Evolutionary conservation across 2,888 invertebrate genomes (phyloP).

Genomic region (Brachynemurus nebulosus): DNA sequence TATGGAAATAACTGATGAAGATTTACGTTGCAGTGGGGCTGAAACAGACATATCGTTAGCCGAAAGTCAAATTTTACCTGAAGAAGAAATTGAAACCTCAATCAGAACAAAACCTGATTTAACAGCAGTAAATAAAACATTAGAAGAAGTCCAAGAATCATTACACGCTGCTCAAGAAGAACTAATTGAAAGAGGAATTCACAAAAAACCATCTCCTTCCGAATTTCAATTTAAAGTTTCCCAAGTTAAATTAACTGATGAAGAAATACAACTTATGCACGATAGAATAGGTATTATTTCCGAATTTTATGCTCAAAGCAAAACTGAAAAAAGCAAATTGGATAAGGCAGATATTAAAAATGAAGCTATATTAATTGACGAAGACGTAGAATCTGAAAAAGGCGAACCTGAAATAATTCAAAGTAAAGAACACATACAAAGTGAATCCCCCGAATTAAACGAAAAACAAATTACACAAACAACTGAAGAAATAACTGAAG

Average conservation of each 20-base stretch:
- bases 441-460: slow-evolving; percentile 11
- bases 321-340: background rate
- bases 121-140: slow-evolving; percentile 49
- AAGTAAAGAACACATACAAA: slow-evolving; percentile 14
- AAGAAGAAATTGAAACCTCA: slow-evolving; percentile 20
- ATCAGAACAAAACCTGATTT: slow-evolving; percentile 37
- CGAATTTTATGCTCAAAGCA: background rate
- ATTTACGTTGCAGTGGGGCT: slow-evolving; percentile 53
- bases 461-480: background rate
- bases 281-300: slow-evolving; percentile 16
- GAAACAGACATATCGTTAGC: slow-evolving; percentile 51
- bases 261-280: slow-evolving; percentile 20
- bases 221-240: slow-evolving; percentile 57
- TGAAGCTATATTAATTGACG: slow-evolving; percentile 16
- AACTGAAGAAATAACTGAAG: slow-evolving; percentile 12
- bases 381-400: slow-evolving; percentile 15
- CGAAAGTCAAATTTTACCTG: slow-evolving; percentile 30
- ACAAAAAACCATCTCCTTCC: slow-evolving; percentile 55
- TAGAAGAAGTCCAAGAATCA: slow-evolving; percentile 57
- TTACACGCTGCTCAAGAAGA: slow-evolving; percentile 55
- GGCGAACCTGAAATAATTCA: too few species aligned
- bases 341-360: slow-evolving; percentile 11
- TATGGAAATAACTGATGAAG: slow-evolving; percentile 47
- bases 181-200: slow-evolving; percentile 38
- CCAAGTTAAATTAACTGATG: slow-evolving; percentile 29